These are phyloP conservation scores for Poeciliopsis turrubarensis DNA, from an alignment of 2,113 vertebrate species.

Conservation along the genomic window DNA sequence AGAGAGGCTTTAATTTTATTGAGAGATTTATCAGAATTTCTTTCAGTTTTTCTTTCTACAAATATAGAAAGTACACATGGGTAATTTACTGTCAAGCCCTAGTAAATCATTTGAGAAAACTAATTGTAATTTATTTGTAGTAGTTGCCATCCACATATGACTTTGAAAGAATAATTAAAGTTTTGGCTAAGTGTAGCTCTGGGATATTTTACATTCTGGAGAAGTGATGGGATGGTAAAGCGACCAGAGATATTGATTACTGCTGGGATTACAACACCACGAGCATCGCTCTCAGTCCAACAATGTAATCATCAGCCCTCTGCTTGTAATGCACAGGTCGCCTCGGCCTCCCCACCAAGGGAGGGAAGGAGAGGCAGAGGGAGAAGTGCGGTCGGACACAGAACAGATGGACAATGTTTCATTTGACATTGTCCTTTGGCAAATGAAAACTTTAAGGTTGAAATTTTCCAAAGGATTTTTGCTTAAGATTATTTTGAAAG, in stretches of 20 bases:
- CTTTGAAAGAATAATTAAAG: conserved; percentile 79
- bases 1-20: not conserved
- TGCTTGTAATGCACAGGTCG: conserved; percentile 76
- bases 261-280: conserved; percentile 77
- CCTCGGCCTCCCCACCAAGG: conserved; percentile 54
- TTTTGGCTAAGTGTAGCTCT: conserved; percentile 65
- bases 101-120: conserved; percentile 13
- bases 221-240: conserved; percentile 60
- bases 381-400: conserved; percentile 55
- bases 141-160: conserved; percentile 65
- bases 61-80: conserved; percentile 5
- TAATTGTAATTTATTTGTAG: conserved; percentile 56
- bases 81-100: not conserved
- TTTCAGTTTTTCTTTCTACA: no score
- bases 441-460: conserved; percentile 60
- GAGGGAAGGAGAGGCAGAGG: conserved; percentile 43
- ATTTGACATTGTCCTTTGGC: conserved; percentile 74
- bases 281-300: conserved; percentile 77
- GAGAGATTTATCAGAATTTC: no score
- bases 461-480: conserved; percentile 46
- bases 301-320: conserved; percentile 77
- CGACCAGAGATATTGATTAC: conserved; percentile 80
- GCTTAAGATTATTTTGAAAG: conserved; percentile 25
- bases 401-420: conserved; percentile 78
- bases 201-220: conserved; percentile 79